A percentile compares a stretch with the other conserved stretches of the same genome.
phyloP scores from a whole-genome alignment of 2,888 invertebrate species.

The Panzeria rudis region DNA sequence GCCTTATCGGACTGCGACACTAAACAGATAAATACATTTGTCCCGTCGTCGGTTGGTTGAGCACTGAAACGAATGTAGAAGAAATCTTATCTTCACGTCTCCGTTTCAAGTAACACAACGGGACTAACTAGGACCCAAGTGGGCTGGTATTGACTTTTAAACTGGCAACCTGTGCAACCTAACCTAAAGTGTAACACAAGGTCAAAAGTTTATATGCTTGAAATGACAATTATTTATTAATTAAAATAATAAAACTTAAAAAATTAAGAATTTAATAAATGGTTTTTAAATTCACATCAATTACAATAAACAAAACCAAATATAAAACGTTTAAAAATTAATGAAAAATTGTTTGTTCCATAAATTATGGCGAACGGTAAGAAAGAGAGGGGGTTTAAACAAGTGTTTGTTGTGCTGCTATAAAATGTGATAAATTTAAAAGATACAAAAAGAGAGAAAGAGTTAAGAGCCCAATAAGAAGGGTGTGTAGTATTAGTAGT shows the following conservation, averaged over 20 bases:
- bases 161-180: too few relatives aligned
- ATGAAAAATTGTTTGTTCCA: slow-evolving; percentile 9
- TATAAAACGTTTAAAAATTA: slow-evolving; percentile 36
- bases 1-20: too few relatives aligned
- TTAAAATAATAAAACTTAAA: neutral
- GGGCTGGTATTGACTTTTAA: too few relatives aligned
- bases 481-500: slow-evolving; percentile 26
- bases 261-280: neutral
- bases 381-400: neutral
- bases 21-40: too few relatives aligned
- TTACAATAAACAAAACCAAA: slow-evolving; percentile 49
- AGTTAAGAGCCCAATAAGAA: slow-evolving; percentile 29
- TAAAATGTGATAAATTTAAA: slow-evolving; percentile 43
- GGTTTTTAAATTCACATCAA: slow-evolving; percentile 35
- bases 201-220: neutral
- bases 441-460: slow-evolving; percentile 34
- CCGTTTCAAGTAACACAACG: too few relatives aligned
- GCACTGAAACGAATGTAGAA: too few relatives aligned
- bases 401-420: slow-evolving; percentile 54
- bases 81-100: too few relatives aligned
- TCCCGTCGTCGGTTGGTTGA: too few relatives aligned
- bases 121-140: too few relatives aligned
- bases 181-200: too few relatives aligned
- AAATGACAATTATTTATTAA: neutral
- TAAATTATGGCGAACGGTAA: slow-evolving; percentile 18